Base-by-base conservation (phyloP, 2,113 vertebrate genomes). In the Epinephelus moara region DNA sequence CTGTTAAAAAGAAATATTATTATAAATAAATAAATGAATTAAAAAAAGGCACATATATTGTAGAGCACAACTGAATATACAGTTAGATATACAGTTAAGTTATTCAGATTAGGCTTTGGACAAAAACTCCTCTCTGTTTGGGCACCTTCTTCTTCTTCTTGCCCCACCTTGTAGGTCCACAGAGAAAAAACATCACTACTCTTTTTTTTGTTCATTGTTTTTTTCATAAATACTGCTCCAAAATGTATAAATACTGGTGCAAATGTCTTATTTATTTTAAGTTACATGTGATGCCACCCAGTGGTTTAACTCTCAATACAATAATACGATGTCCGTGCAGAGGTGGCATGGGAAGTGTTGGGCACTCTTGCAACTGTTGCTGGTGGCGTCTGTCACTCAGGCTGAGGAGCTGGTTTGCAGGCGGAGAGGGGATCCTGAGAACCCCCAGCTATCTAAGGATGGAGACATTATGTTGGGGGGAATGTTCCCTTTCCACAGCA, bases 401-500 rank as follows among this genome's bases (percentile, higher is more conserved):
- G 63, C 82, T 6, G 71, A 88, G 40, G 84, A 91, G 13, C 42
- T 30, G 1, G 50, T 89, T 19, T 95, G 94, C 79, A 75, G 25
- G 2, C 82, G 25, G 10, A 89, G 60, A 76, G 94, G 93, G 47
- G 89, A 90, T 0, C 18, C 84, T 9, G 90, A 93, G 0, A 80
- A 57, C 0, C 88, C 93, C 0, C 87, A 92, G 57, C 68, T 95
- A 14, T 89, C 30, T 15, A 92, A 90, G 33, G 81, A 92, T 27
- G 94, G 94, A 4, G 91, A 94, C 74, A 90, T 95, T 70, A 88
- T 91, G 4, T 10, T 95, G 10, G 94, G 94, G 37, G 94, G 88
- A 6, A 91, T 94, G 7, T 93, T 95, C 30, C 91, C 93, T 71
- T 93, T 95, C 21, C 92, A 95, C 77, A 93, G 89, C 59, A 94